Base-by-base conservation (phyloP, 2,797 vertebrate genomes). In the Hyperoplus immaculatus region DNA sequence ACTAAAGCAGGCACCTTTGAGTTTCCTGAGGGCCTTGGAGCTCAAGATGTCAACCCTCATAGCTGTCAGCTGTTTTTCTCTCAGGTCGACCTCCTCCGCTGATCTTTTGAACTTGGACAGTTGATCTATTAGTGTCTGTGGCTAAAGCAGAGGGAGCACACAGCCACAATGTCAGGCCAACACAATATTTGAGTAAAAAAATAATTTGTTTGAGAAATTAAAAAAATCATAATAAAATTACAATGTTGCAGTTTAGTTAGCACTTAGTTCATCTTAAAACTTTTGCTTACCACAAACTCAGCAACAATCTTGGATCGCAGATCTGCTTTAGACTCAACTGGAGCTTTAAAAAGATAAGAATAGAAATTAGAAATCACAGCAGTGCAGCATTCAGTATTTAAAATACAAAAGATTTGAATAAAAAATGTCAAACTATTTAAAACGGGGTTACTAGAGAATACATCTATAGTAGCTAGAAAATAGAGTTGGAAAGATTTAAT, bases 31-130 rank as follows among this genome's bases (percentile, higher is more conserved):
- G 0, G 97, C 97, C 29, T 97, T 96, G 0, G 97, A 96, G 89
- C 97, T 99, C 94, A 97, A 98, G 4, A 99, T 97, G 2, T 99
- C 97, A 59, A 99, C 97, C 54, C 98, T 95, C 97, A 99, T 97
- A 0, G 97, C 96, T 54, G 97, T 94, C 41, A 99, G 94, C 94
- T 99, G 98, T 77, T 99, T 99, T 84, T 99, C 98, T 78, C 96
- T 96, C 66, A 98, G 85, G 51, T 99, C 97, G 8, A 97, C 95
- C 88, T 99, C 97, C 76, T 98, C 97, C 80, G 97, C 86, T 0
- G 97, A 97, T 38, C 89, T 96, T 64, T 97, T 97, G 84, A 97
- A 96, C 3, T 95, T 75, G n/a, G 95, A 85, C 75, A 99, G 89
- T 39, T 98, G 96, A 15, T 99, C 97, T 1, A 98, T 93, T 43